phyloP scores from a whole-genome alignment of 2,113 vertebrate genomes.

The Esox niger region DNA sequence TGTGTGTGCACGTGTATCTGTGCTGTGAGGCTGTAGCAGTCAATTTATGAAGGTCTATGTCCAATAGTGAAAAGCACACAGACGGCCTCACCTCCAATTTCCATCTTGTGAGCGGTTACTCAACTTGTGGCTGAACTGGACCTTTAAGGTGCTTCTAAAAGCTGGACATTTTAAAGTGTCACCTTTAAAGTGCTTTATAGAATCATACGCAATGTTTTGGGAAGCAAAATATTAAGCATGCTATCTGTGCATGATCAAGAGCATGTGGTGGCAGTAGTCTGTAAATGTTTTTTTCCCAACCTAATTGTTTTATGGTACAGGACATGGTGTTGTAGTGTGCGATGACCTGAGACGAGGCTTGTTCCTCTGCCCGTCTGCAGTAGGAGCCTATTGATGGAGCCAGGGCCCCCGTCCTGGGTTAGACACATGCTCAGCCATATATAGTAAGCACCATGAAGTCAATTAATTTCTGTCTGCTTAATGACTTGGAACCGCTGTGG shows the following conservation, averaged over 20 bases:
- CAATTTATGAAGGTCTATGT: neutral
- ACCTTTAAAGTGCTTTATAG: neutral
- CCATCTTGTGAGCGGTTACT: neutral
- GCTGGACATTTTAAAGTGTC: neutral
- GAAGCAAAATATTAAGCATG: neutral
- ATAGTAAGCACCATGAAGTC: slow-evolving; percentile 70
- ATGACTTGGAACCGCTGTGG: slow-evolving; percentile 69
- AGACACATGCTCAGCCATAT: slow-evolving; percentile 65
- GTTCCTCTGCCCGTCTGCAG: slow-evolving; percentile 44
- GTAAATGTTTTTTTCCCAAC: neutral
- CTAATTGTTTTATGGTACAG: slow-evolving; percentile 16
- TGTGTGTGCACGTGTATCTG: slow-evolving; percentile 9
- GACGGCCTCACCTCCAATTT: neutral
- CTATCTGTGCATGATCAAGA: neutral
- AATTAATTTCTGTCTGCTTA: slow-evolving; percentile 77
- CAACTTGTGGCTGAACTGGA: neutral
- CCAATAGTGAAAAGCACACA: neutral
- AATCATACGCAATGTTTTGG: neutral
- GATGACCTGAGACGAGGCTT: slow-evolving; percentile 44
- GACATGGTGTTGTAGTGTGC: slow-evolving; percentile 45
- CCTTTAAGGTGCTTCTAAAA: neutral
- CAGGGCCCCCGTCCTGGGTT: slow-evolving; percentile 52
- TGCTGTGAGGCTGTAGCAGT: neutral
- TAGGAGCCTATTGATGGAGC: slow-evolving; percentile 47
- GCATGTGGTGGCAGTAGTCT: neutral